These are phyloP conservation scores for Zeus faber DNA, from an alignment of 2,113 vertebrate species.

Conservation along the genomic window DNA sequence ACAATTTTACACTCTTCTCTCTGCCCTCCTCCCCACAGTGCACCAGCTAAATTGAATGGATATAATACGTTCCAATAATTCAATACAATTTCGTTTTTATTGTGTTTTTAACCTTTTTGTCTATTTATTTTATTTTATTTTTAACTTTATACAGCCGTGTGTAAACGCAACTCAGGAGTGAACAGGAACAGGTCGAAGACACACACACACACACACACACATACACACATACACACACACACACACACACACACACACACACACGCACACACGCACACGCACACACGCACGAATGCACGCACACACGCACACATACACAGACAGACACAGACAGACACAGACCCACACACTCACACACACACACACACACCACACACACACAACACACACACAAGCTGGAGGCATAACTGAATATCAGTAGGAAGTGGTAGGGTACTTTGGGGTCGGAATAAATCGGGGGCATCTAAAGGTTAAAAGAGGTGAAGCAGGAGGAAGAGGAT, in stretches of 20 bases:
- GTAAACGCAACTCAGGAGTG: too few relatives aligned
- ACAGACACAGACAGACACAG: neutral
- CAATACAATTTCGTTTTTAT: too few relatives aligned
- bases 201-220: too few relatives aligned
- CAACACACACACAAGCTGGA: neutral
- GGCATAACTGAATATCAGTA: neutral
- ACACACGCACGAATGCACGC: neutral
- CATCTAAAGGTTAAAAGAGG: neutral
- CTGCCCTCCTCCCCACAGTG: too few relatives aligned
- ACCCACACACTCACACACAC: neutral
- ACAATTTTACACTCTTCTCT: too few relatives aligned
- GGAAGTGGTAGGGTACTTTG: neutral
- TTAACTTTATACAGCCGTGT: too few relatives aligned
- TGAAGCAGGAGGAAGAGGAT: neutral
- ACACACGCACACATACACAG: neutral
- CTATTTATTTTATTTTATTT: too few relatives aligned
- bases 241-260: constrained; percentile 1
- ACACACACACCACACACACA: too few relatives aligned
- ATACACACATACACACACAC: neutral
- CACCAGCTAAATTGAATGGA: too few relatives aligned
- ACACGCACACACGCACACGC: neutral
- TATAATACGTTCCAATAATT: too few relatives aligned
- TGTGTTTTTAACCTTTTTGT: too few relatives aligned
- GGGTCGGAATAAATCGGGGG: constrained; percentile 6
- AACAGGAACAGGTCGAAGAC: too few relatives aligned